phyloP scores from a whole-genome alignment of 2,113 vertebrate species.

The Cyphomyrus discorhynchus region DNA sequence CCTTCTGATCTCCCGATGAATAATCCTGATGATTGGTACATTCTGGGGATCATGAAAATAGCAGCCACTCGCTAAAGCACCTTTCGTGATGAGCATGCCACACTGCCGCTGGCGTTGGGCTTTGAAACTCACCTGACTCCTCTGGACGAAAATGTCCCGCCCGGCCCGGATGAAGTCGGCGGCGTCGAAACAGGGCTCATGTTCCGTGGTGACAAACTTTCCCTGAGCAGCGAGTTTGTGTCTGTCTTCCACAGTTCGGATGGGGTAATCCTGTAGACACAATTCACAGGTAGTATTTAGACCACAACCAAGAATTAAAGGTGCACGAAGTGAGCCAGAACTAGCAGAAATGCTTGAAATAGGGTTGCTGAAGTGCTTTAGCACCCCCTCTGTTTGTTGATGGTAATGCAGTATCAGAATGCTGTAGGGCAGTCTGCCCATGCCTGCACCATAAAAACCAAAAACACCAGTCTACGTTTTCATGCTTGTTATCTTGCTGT shows the following conservation, averaged over 20 bases:
- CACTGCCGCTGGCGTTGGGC: not conserved
- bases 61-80: not conserved
- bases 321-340: not conserved
- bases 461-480: not conserved
- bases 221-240: constrained; percentile 88
- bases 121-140: constrained; percentile 77
- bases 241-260: constrained; percentile 86
- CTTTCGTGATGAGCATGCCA: not conserved
- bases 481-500: not conserved
- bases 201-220: constrained; percentile 96
- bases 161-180: constrained; percentile 97
- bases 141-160: constrained; percentile 91
- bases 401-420: not conserved
- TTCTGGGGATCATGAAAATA: not conserved
- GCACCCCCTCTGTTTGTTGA: not conserved
- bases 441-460: not conserved
- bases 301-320: not conserved
- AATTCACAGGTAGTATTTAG: constrained; percentile 4
- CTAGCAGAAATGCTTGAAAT: not conserved
- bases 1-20: not conserved
- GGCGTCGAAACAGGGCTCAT: constrained; percentile 95
- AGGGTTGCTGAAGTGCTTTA: not conserved
- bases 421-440: not conserved
- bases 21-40: not conserved
- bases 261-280: constrained; percentile 78